Base-by-base conservation (phyloP, 1,140 invertebrate species). In the Epicauta chinensis region DNA sequence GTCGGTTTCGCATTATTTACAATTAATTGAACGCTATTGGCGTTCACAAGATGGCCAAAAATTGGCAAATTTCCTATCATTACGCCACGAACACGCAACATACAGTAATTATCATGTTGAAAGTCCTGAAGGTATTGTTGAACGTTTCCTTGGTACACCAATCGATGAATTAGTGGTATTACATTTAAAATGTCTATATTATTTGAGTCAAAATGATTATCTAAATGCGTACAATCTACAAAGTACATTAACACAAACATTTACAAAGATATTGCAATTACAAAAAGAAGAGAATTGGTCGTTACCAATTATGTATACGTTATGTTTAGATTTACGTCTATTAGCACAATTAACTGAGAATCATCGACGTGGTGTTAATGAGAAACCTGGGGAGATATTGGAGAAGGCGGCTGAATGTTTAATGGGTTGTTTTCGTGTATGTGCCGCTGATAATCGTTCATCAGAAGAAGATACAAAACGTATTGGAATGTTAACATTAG, bases 221-320 rank as follows among this genome's bases (percentile, higher is more conserved):
- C 74, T 83, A 48, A 77, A 85, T 57, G 89, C 92, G 3, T 95
- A 90, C 65, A 78, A 77, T 46, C 75, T 84, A 54, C 93, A 98
- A 65, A 83, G 81, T 60, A 69, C 77, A 6, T 79, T 91, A 50
- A 86, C 91, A 0, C 85, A 89, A 56, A 74, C 79, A 5, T 83
- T 97, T 36, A 84, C 86, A 0, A 93, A 89, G 68, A 79, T 93
- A 23, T 75, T 98, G 42, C 89, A 93, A 71, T 72, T 79, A 11
- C 84, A 91, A 58, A 95, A 94, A 64, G 94, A 97, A 66, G 93
- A 97, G 62, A 98, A 98, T 71, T 98, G 95, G 95, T 85, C 85
- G 63, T 67, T 98, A 3, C 89, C 92, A 0, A 77, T 97, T 3
- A 89, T 98, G 86, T 90, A 92, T 66, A 79, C 81, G 2, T 79